Percentiles rank a stretch among this genome's conserved stretches.
phyloP scores from a whole-genome alignment of 2,797 vertebrate genomes.

The Choloepus didactylus region DNA sequence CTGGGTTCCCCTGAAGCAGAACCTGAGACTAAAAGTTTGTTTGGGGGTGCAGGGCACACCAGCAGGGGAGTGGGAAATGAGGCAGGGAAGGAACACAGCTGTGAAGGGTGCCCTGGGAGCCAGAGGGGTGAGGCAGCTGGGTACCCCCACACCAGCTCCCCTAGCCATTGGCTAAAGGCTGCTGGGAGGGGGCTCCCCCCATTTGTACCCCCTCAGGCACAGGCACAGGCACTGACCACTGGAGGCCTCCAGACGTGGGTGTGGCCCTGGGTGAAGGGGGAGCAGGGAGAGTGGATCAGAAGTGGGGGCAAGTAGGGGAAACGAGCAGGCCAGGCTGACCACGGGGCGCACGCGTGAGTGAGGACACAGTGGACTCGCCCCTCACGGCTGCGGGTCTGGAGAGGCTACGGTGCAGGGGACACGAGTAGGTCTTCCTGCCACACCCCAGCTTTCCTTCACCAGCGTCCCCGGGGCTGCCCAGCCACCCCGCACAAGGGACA shows the following conservation, averaged over 20 bases:
- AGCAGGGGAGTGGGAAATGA: background rate
- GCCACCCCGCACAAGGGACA: fast-evolving
- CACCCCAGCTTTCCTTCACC: fast-evolving
- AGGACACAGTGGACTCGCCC: fast-evolving
- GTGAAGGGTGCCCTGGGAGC: too few species aligned
- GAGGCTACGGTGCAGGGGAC: background rate
- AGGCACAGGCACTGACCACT: fast-evolving
- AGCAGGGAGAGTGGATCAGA: background rate
- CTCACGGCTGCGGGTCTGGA: fast-evolving
- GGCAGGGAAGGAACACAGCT: too few species aligned
- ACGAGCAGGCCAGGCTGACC: background rate
- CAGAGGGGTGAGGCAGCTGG: fast-evolving
- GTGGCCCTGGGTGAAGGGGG: background rate
- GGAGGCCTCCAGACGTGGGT: background rate
- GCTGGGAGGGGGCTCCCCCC: fast-evolving
- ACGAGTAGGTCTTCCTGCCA: fast-evolving
- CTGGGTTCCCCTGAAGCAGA: background rate
- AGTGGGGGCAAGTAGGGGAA: fast-evolving
- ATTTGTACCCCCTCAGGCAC: too few species aligned
- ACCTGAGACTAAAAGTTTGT: background rate
- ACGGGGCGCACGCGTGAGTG: fast-evolving
- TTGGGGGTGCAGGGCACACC: background rate
- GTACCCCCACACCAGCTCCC: background rate
- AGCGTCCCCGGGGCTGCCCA: background rate
- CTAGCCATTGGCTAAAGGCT: fast-evolving